Evolutionary conservation across 2,888 invertebrate genomes (phyloP).

Genomic region (Melipona bicolor): DNA sequence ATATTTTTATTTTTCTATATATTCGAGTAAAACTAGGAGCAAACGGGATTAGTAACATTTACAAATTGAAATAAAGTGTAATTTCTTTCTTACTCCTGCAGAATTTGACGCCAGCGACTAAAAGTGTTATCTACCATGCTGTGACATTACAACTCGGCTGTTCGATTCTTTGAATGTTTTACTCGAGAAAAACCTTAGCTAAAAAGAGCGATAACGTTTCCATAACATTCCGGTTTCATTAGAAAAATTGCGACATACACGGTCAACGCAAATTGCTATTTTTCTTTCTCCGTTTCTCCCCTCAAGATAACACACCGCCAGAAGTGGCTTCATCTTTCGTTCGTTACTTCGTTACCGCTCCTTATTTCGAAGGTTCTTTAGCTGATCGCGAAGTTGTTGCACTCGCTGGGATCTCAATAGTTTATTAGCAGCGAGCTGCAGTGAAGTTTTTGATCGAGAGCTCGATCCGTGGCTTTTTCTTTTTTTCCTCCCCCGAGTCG

Average conservation of each 20-base stretch:
- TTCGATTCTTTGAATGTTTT: too few species aligned
- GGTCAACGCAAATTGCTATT: background rate
- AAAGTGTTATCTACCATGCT: background rate
- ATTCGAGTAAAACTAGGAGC: too few species aligned
- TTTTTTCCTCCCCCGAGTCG: background rate
- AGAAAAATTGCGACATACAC: too few species aligned
- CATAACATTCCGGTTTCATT: too few species aligned
- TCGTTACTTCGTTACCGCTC: slow-evolving; percentile 30
- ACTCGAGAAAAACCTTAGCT: background rate
- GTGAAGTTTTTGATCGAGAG: slow-evolving; percentile 41
- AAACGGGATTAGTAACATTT: too few species aligned
- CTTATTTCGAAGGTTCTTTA: slow-evolving; percentile 28
- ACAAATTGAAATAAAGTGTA: too few species aligned
- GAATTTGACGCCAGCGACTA: background rate
- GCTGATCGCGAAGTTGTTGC: slow-evolving; percentile 8
- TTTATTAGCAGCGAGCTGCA: slow-evolving; percentile 42
- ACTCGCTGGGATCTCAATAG: slow-evolving; percentile 17
- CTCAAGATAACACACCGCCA: slow-evolving; percentile 1
- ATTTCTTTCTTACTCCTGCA: too few species aligned
- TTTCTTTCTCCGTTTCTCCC: background rate
- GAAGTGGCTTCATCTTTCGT: slow-evolving; percentile 19
- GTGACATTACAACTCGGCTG: too few species aligned
- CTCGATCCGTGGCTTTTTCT: background rate
- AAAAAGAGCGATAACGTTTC: background rate
- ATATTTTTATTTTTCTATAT: background rate